Conservation (phyloP, 2,797 vertebrate species). For the Mergus octosetaceus region DNA sequence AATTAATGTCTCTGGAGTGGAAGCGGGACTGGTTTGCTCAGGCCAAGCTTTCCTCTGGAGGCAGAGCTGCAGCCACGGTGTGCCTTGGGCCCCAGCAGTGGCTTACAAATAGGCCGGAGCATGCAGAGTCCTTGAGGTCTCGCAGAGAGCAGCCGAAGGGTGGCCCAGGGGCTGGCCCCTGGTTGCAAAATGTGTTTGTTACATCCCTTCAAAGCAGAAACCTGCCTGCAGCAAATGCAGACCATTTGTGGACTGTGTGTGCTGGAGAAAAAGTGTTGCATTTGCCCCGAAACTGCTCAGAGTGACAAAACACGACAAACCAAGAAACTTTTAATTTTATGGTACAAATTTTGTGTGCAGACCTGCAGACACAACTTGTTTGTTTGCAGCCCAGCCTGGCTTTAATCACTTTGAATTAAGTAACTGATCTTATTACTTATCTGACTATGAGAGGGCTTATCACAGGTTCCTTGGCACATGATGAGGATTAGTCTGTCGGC, state of each 20-base stretch:
- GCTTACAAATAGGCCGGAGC: not conserved
- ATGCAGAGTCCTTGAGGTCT: not conserved
- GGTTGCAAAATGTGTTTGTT: not conserved
- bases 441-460: conserved; percentile 57
- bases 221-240: not conserved
- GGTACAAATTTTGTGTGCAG: rapidly evolving
- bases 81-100: not conserved
- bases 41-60: not conserved
- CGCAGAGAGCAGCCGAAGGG: no score
- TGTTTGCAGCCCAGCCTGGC: conserved; percentile 16
- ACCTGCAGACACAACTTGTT: not conserved
- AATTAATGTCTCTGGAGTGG: not conserved
- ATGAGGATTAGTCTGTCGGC: not conserved
- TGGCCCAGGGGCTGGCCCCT: not conserved
- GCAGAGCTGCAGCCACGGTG: not conserved
- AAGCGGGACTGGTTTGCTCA: rapidly evolving
- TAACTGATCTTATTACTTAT: conserved; percentile 57
- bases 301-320: not conserved
- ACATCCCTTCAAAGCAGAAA: not conserved
- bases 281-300: not conserved
- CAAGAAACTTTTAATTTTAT: not conserved
- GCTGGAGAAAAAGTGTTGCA: not conserved
- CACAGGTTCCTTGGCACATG: conserved; percentile 50
- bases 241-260: not conserved
- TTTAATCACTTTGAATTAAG: conserved; percentile 66